A percentile compares a stretch with the other conserved stretches of the same genome.
These are phyloP conservation scores for Eidolon helvum DNA, from an alignment of 2,113 vertebrate genomes.

Conservation along the genomic window DNA sequence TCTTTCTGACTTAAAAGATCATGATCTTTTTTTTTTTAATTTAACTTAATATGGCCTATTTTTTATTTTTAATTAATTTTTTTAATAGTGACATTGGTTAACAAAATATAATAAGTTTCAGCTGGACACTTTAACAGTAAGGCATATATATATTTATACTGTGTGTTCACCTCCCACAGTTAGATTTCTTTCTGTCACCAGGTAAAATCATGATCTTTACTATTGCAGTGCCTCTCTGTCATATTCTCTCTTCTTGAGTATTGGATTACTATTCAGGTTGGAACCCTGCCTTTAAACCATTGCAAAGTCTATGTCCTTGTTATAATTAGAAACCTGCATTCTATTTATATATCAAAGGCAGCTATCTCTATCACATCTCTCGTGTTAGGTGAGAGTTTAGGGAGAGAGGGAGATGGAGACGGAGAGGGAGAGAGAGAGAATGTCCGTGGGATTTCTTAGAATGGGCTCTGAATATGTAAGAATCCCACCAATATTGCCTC, in stretches of 20 bases:
- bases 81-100: too few species aligned
- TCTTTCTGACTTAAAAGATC: not conserved
- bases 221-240: not conserved
- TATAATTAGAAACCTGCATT: not conserved
- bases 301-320: not conserved
- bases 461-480: not conserved
- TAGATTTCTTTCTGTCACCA: too few species aligned
- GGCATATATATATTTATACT: too few species aligned
- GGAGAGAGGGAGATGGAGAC: rapidly evolving
- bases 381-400: not conserved
- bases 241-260: not conserved
- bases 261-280: not conserved
- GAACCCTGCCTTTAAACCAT: not conserved
- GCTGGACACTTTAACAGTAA: too few species aligned
- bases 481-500: not conserved
- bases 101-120: too few species aligned
- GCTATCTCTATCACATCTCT: not conserved
- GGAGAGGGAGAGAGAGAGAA: too few species aligned
- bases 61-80: too few species aligned
- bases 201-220: not conserved
- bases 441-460: not conserved
- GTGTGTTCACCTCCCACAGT: too few species aligned
- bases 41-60: too few species aligned
- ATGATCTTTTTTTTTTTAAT: too few species aligned
- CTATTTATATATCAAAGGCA: not conserved